Conservation (phyloP, 2,113 vertebrate species). For the Pygoscelis adeliae region DNA sequence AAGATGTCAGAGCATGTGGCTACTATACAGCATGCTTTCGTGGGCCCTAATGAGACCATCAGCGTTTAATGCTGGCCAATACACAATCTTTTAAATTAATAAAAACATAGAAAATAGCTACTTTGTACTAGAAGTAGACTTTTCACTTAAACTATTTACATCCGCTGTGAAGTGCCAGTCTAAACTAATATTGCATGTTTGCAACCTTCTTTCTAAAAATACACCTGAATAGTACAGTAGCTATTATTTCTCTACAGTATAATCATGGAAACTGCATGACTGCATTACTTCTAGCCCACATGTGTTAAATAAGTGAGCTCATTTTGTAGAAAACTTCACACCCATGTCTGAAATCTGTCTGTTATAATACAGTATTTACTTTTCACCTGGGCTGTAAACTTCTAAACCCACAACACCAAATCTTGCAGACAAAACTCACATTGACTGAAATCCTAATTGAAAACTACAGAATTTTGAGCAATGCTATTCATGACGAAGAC, state of each 20-base stretch:
- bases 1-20: neutral
- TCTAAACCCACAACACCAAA: neutral
- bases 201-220: constrained; percentile 22
- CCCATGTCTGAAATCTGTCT: neutral
- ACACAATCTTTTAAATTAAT: neutral
- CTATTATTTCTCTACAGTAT: neutral
- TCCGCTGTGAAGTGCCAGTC: neutral
- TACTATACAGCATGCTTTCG: neutral
- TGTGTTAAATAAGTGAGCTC: constrained; percentile 27
- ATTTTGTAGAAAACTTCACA: constrained; percentile 14
- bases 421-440: neutral
- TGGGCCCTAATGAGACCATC: neutral
- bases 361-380: constrained; percentile 17
- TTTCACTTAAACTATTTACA: neutral
- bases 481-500: neutral
- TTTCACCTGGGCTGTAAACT: constrained; percentile 7
- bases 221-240: neutral
- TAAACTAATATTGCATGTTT: neutral
- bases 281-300: neutral
- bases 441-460: neutral
- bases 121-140: neutral
- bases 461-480: neutral
- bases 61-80: neutral
- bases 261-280: constrained; percentile 11
- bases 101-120: neutral